Conservation (phyloP, 2,888 invertebrate genomes). For the Malthinus seriepunctatus region DNA sequence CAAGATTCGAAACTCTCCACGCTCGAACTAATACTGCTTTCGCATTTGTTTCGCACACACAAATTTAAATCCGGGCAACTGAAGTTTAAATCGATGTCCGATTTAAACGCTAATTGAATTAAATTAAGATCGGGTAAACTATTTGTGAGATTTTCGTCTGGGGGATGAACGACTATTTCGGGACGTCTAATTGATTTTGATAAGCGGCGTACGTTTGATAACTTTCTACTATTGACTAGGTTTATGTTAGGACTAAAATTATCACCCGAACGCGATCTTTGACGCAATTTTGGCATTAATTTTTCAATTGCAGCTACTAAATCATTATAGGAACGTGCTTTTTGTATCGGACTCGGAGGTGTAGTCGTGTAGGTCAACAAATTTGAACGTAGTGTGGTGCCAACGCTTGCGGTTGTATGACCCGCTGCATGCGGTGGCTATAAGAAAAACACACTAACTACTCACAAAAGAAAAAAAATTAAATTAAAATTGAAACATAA, state of each 20-base stretch:
- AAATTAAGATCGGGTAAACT: constrained; percentile 50
- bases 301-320: constrained; percentile 49
- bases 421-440: constrained; percentile 49
- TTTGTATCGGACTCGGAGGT: constrained; percentile 16
- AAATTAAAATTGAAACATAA: constrained; percentile 11
- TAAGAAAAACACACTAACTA: constrained; percentile 47
- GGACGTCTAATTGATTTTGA: constrained; percentile 46
- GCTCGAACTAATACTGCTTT: constrained; percentile 13
- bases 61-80: constrained; percentile 47
- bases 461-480: constrained; percentile 26
- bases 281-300: constrained; percentile 43
- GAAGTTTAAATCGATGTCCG: constrained; percentile 37
- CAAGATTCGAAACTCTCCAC: constrained; percentile 30
- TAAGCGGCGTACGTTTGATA: constrained; percentile 37
- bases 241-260: constrained; percentile 11
- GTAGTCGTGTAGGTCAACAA: constrained; percentile 12
- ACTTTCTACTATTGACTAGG: constrained; percentile 36
- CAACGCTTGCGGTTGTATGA: constrained; percentile 43
- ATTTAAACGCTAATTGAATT: background rate
- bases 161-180: constrained; percentile 46
- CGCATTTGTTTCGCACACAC: background rate
- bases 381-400: constrained; percentile 42
- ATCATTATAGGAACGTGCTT: constrained; percentile 46
- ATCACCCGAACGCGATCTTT: constrained; percentile 10
- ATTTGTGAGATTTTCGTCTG: constrained; percentile 44